A percentile compares a stretch with the other conserved stretches of the same genome.
Evolutionary conservation across 1,140 invertebrate species (phyloP).

Genomic region (Linepithema humile): DNA sequence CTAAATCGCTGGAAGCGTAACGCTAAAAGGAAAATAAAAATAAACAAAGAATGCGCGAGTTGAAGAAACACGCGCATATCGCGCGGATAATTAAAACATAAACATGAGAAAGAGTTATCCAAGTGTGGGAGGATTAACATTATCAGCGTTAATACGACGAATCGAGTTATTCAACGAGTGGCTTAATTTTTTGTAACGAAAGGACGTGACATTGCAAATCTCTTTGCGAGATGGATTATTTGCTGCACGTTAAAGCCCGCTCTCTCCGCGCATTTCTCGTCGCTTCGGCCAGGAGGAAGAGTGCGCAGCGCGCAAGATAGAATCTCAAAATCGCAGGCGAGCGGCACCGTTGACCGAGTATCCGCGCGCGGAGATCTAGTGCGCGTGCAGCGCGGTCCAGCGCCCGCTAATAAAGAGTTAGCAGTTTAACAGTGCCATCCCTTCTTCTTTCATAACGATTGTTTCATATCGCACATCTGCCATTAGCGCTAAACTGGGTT

Average conservation of each 20-base stretch:
- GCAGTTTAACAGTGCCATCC: slow-evolving; percentile 28
- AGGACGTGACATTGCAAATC: too few relatives aligned
- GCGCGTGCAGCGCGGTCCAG: neutral
- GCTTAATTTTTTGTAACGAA: too few relatives aligned
- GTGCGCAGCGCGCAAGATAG: neutral
- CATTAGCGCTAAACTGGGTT: slow-evolving; percentile 41
- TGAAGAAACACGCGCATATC: neutral
- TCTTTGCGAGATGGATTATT: too few relatives aligned
- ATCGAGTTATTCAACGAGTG: neutral
- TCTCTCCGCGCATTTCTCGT: too few relatives aligned
- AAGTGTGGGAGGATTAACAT: neutral
- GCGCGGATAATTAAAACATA: neutral
- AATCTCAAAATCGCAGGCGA: neutral
- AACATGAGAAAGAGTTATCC: too few relatives aligned
- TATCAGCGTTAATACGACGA: neutral
- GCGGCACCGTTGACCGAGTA: neutral
- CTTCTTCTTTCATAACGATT: slow-evolving; percentile 31
- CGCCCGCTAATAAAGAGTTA: slow-evolving; percentile 30
- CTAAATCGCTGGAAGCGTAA: neutral
- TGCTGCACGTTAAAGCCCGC: too few relatives aligned
- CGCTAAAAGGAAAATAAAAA: neutral
- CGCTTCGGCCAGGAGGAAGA: too few relatives aligned
- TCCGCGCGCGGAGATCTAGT: neutral
- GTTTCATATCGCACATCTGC: slow-evolving; percentile 29
- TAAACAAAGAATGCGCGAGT: neutral